Evolutionary conservation across 2,113 vertebrate species (phyloP).

Genomic region (Xiphophorus hellerii): DNA sequence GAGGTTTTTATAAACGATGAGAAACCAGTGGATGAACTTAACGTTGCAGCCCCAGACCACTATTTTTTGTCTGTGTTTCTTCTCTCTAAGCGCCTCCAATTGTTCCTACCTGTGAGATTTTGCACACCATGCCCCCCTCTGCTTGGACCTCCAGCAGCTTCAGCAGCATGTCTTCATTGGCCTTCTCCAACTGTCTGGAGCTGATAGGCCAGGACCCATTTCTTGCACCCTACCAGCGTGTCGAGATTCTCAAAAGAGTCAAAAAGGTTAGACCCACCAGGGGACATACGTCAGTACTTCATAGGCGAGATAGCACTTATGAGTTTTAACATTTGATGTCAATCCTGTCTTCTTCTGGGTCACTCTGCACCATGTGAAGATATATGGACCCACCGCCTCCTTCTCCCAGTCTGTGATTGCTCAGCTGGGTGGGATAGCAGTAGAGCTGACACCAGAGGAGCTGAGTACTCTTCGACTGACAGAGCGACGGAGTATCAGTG

Average conservation of each 20-base stretch:
- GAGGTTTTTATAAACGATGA: not conserved
- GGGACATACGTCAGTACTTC: not conserved
- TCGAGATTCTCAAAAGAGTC: conserved; percentile 69
- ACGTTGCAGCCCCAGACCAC: conserved; percentile 1
- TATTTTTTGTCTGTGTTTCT: conserved; percentile 20
- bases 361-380: conserved; percentile 54
- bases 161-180: conserved; percentile 68
- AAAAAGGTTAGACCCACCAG: conserved; percentile 70
- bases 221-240: conserved; percentile 70
- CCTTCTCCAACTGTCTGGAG: conserved; percentile 81
- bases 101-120: conserved; percentile 77
- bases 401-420: conserved; percentile 73
- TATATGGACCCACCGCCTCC: conserved; percentile 69
- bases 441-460: conserved; percentile 70
- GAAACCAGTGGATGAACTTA: not conserved
- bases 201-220: conserved; percentile 77
- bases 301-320: not conserved
- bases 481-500: conserved; percentile 67
- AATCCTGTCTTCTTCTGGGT: conserved; percentile 16
- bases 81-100: conserved; percentile 44
- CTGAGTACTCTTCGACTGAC: conserved; percentile 67
- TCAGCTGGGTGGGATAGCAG: conserved; percentile 75
- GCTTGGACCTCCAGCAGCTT: conserved; percentile 76
- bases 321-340: conserved; percentile 13
- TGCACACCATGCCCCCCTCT: conserved; percentile 72